Base-by-base conservation (phyloP, 2,113 vertebrate genomes). In the Petaurus breviceps region DNA sequence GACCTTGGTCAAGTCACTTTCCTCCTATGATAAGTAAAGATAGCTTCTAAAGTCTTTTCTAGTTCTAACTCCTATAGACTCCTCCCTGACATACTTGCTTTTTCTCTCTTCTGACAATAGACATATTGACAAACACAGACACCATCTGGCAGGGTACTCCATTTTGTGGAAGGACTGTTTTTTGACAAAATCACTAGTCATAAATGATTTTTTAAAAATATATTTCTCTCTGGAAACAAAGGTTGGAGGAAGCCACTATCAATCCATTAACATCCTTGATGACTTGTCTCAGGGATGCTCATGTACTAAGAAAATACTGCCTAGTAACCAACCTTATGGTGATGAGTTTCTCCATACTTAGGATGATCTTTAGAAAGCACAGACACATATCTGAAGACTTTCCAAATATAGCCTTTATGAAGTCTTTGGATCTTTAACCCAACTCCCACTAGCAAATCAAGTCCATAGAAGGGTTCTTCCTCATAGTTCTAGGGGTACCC, bases 161-260 rank as follows among this genome's bases (percentile, higher is more conserved):
- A 31, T 22, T 24, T 90, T 53, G 24, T 0, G 0, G 16, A 5
- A 77, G 6, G 28, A 37, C 57, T 12, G 7, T 19, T 37, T 49
- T 91, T 11, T 57, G 49, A 84, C 54, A 55, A 68, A 53, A 47
- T 24, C 49, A 91, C 50, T 16, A 4, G 19, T 43, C 10, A 1
- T 43, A 6, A 7, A 22, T 92, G 10, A 14, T 8, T 52, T 91
- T 51, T 91, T 49, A 0, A 37, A 22, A 49, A 6, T 43, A 90
- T 24, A 84, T 55, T 90, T 55, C 46, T 49, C 23, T 92, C n/a
- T 95, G 68, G 26, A 92, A 94, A 43, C 95, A 77, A 93, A 92
- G 23, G n/a, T 92, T 46, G 23, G 23, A 89, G 52, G 26, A 91
- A 92, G 14, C 49, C 92, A 92, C 19, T 37, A 19, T 53, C 26